Conservation (phyloP, 2,113 vertebrate species). For the Pontoporia blainvillei region DNA sequence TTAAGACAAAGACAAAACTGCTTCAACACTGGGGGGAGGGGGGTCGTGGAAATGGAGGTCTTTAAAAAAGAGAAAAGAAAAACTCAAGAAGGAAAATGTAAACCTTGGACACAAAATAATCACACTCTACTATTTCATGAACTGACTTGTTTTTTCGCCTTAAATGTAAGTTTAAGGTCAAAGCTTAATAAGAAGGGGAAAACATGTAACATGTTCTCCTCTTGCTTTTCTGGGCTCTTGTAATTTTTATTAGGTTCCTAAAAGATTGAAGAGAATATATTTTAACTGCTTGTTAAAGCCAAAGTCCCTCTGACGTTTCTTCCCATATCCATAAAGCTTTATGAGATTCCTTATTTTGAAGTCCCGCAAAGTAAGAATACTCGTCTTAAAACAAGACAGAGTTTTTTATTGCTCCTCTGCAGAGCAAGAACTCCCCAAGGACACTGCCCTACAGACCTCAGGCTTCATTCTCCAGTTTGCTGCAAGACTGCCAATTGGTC, state of each 20-base stretch:
- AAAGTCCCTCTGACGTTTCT: conserved; percentile 4
- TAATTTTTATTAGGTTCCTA: neutral
- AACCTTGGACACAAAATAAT: neutral
- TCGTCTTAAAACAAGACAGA: neutral
- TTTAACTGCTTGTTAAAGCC: conserved; percentile 46
- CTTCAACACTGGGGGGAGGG: neutral
- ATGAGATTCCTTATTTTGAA: conserved; percentile 20
- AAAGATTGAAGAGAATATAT: conserved; percentile 18
- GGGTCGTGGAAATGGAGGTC: neutral
- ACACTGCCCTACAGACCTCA: neutral
- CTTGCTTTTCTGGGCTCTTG: neutral
- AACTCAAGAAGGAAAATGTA: neutral
- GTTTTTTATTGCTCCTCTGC: neutral
- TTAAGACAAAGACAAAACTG: neutral
- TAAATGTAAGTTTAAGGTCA: neutral
- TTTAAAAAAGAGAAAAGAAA: neutral
- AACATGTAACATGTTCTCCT: neutral
- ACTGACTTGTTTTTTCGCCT: neutral
- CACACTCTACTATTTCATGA: neutral
- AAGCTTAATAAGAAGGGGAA: neutral
- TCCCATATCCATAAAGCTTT: conserved; percentile 21
- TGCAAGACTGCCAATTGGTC: neutral
- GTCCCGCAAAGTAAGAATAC: conserved; percentile 16
- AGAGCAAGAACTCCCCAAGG: neutral
- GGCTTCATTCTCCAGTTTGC: neutral